phyloP scores from a whole-genome alignment of 2,113 vertebrate genomes.

The Cygnus buccinator region DNA sequence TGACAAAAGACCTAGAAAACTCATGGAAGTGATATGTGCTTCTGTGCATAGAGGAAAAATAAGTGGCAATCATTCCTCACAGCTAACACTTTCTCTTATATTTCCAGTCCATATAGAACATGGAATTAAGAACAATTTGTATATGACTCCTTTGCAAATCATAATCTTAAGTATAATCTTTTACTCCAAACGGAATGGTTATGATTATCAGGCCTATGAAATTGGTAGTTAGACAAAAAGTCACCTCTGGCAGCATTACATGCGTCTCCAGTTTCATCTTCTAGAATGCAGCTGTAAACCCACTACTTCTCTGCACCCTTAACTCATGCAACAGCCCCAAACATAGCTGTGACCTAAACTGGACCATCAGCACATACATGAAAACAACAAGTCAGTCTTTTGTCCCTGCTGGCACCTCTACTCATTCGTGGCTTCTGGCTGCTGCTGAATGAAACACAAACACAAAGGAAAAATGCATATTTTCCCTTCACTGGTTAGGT shows the following conservation, averaged over 20 bases:
- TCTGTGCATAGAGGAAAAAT: background rate
- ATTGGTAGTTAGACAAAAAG: fast-evolving
- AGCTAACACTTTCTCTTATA: background rate
- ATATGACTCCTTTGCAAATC: background rate
- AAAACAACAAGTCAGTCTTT: fast-evolving
- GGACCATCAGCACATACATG: background rate
- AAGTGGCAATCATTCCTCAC: background rate
- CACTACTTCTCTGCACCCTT: background rate
- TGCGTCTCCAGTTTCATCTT: background rate
- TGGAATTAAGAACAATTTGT: background rate
- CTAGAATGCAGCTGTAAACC: background rate
- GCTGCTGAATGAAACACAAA: background rate
- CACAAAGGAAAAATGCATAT: fast-evolving
- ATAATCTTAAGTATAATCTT: background rate
- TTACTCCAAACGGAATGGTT: background rate
- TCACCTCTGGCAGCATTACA: background rate
- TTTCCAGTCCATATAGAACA: background rate
- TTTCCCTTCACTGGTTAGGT: background rate
- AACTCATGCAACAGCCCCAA: background rate
- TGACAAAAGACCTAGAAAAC: background rate
- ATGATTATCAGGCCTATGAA: background rate
- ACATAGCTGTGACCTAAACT: background rate
- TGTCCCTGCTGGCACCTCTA: background rate
- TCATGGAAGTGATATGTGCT: background rate
- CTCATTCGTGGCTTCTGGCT: background rate